Evolutionary conservation across 2,113 vertebrate species (phyloP), one percentile per base, ranked within the genome.

Genomic region (Corapipo altera): DNA sequence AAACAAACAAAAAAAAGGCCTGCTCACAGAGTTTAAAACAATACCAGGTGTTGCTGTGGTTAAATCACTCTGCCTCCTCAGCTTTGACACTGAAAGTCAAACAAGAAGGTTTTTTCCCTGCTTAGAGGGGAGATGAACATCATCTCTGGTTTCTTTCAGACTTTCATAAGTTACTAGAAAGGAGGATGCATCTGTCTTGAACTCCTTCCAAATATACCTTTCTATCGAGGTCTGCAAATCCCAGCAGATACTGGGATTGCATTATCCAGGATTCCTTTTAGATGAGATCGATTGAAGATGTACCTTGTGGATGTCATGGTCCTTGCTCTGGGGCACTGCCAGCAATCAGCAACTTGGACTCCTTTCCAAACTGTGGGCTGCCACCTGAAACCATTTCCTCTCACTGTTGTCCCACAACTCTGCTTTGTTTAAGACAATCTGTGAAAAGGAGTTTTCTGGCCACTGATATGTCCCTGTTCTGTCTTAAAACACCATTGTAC

Each of bases 231-330:
- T 84, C 83, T 86, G 41, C 33, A 95, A 92, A 94, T 94, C 93
- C 66, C 93, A 91, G 79, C 27, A 91, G 83, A 81, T 84, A 52
- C 35, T 43, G 33, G 65, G 76, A 75, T 91, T 81, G 64, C 8
- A 2, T 95, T 93, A 91, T 87, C 52, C 65, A 82, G 79, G 44
- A 96, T 96, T 94, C 90, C 61, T 87, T 89, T 79, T 91, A 52
- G 54, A 65, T 94, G 88, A 94, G 76, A 61, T 91, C 1, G 5
- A 86, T 72, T 4, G 3, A 55, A 86, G 39, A 69, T 8, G 0
- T 88, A 35, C 30, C 55, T 52, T 94, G 65, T 57, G 32, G 57
- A 54, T 9, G 5, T 43, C 5, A 3, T 21, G 5, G 54, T 90
- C 69, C 51, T 81, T 3, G 5, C 46, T 80, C 57, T 76, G 9